These are phyloP conservation scores for Adineta ricciae DNA, from an alignment of 2,888 invertebrate genomes.

Conservation along the genomic window DNA sequence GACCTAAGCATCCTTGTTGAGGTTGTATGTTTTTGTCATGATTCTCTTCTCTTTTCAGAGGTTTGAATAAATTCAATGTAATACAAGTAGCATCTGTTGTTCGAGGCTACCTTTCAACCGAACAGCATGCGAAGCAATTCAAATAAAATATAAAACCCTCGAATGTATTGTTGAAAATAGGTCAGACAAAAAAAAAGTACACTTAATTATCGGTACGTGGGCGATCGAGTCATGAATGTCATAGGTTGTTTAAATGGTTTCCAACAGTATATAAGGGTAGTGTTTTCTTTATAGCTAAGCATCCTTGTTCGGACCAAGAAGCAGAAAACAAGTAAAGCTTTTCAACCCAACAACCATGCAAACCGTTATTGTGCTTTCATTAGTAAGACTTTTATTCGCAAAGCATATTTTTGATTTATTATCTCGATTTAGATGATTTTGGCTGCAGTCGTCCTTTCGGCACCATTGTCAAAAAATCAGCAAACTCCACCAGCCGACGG, in stretches of 20 bases:
- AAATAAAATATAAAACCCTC: too few relatives aligned
- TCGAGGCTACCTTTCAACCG: too few relatives aligned
- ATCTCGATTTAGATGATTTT: background rate
- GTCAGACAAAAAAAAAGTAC: background rate
- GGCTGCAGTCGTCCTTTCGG: background rate
- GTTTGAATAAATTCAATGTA: too few relatives aligned
- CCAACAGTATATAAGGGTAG: background rate
- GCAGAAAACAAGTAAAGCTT: background rate
- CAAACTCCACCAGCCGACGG: too few relatives aligned
- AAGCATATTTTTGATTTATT: background rate
- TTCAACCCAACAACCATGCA: background rate
- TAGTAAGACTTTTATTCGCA: background rate
- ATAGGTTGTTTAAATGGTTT: background rate
- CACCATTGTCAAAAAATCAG: too few relatives aligned
- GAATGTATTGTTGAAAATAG: background rate
- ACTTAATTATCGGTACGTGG: background rate
- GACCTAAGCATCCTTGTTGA: too few relatives aligned
- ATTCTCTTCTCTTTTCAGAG: too few relatives aligned
- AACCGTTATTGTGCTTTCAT: background rate
- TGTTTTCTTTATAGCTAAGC: background rate
- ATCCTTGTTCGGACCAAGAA: background rate
- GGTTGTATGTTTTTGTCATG: too few relatives aligned
- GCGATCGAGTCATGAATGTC: background rate
- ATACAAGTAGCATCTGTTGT: too few relatives aligned
- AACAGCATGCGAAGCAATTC: too few relatives aligned